Base-by-base conservation (phyloP, 2,797 vertebrate species). In the Alexandromys oeconomus region DNA sequence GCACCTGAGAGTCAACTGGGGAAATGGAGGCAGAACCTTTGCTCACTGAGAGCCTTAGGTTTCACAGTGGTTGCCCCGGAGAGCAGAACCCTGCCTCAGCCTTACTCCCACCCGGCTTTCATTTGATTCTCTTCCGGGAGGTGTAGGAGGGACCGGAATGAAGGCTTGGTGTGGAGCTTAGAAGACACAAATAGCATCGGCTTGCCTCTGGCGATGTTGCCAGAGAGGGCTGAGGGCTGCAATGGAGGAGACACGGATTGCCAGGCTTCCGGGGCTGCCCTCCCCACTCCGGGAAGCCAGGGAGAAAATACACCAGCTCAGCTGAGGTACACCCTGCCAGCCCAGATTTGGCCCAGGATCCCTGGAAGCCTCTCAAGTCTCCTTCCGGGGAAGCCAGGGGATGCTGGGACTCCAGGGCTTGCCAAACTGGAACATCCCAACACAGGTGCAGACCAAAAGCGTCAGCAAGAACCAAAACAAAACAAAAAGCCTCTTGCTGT, bases 191-290 rank as follows among this genome's bases (percentile, higher is more conserved):
- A 93, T 7, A 92, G 92, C 73, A 9, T 0, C 0, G 80, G 92
- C 40, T 96, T 73, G 97, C 97, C 93, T 89, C 94, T 77, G 95
- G 94, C 5, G 0, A 89, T 12, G 82, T 87, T 61, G 34, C 79
- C 34, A 40, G 85, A 2, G 0, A 78, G 92, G 59, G 10, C 74
- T 54, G 61, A 23, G 89, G 43, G 61, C 57, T 5, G 6, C 27
- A 48, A 87, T 51, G 12, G 19, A 0, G 0, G 76, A 11, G 51
- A 25, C 11, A 74, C 11, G 27, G 69, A 51, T 4, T 61, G 21
- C 40, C 46, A 34, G 95, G 27, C 65, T 76, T 78, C 61, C 1
- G 0, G 67, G 80, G n/a, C 77, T 12, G 21, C 5, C 67, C 63
- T 71, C 48, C 37, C 48, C 0, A 1, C 54, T 61, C 80, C 2